phyloP scores from a whole-genome alignment of 1,140 invertebrate species.

The Propsilocerus akamusi region DNA sequence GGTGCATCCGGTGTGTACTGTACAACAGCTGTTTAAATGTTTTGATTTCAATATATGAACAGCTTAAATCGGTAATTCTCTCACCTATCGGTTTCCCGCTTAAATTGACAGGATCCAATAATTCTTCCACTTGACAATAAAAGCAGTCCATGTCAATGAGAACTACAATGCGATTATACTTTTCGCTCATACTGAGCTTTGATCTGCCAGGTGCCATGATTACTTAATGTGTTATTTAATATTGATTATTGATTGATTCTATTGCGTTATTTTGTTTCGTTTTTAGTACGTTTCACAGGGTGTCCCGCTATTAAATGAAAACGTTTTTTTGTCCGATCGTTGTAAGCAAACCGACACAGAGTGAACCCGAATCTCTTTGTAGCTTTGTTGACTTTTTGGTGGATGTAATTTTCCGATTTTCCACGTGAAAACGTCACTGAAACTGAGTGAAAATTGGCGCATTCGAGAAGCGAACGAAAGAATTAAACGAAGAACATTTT shows the following conservation, averaged over 20 bases:
- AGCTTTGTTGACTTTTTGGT: too few relatives aligned
- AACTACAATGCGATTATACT: slow-evolving; percentile 48
- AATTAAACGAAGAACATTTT: neutral
- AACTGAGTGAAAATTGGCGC: neutral
- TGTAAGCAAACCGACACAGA: neutral
- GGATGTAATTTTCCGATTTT: neutral
- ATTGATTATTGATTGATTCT: neutral
- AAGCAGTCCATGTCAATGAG: slow-evolving; percentile 98
- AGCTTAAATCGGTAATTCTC: neutral
- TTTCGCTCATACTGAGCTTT: slow-evolving; percentile 14
- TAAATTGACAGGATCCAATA: slow-evolving; percentile 50
- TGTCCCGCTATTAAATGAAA: neutral
- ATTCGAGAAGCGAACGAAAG: neutral
- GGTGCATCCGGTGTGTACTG: slow-evolving; percentile 16
- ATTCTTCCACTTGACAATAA: slow-evolving; percentile 91
- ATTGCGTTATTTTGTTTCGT: neutral
- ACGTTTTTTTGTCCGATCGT: too few relatives aligned
- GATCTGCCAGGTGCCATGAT: slow-evolving; percentile 8
- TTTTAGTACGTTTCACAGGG: neutral
- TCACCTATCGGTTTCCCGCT: slow-evolving; percentile 81
- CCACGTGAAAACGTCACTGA: neutral
- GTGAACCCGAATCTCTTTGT: neutral
- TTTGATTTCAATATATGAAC: neutral
- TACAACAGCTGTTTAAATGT: neutral
- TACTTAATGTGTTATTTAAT: neutral